A percentile compares a stretch with the other conserved stretches of the same genome.
These are phyloP conservation scores for Scaptomyza polygonia DNA, from an alignment of 2,888 invertebrate genomes.

Conservation along the genomic window DNA sequence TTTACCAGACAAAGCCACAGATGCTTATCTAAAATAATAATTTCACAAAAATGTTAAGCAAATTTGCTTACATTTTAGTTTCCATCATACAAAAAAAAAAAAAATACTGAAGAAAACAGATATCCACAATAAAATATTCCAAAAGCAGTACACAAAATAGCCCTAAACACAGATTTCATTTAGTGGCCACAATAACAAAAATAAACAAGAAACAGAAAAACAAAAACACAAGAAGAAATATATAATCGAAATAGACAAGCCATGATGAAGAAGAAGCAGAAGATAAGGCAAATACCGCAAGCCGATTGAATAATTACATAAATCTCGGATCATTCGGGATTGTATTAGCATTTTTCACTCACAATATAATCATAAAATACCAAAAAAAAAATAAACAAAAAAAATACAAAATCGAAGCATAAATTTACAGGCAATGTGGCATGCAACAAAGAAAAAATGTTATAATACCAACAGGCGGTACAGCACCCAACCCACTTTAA, in stretches of 20 bases:
- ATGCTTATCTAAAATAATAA: constrained; percentile 28
- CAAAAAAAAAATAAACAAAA: too few species aligned
- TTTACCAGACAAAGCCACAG: neutral
- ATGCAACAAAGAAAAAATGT: constrained; percentile 17
- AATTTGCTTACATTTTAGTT: constrained; percentile 22
- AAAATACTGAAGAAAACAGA: too few species aligned
- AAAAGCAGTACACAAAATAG: constrained; percentile 26
- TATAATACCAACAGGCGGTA: constrained; percentile 5
- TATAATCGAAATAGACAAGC: constrained; percentile 19
- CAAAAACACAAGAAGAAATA: constrained; percentile 2
- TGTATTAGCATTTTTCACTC: constrained; percentile 70
- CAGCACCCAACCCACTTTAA: too few species aligned
- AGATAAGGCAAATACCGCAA: constrained; percentile 45
- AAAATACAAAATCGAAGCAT: constrained; percentile 72
- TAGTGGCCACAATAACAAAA: constrained; percentile 38
- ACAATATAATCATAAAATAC: constrained; percentile 43
- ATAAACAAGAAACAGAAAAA: constrained; percentile 15
- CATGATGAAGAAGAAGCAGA: neutral
- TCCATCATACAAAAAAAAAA: neutral
- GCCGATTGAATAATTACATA: constrained; percentile 79
- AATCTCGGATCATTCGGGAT: constrained; percentile 49
- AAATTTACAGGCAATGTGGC: constrained; percentile 75
- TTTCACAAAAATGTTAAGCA: constrained; percentile 16
- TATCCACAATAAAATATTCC: constrained; percentile 48
- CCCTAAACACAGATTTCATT: constrained; percentile 62